A percentile compares a stretch with the other conserved stretches of the same genome.
Evolutionary conservation across 1,140 invertebrate genomes (phyloP).

Genomic region (Tenebrio molitor): DNA sequence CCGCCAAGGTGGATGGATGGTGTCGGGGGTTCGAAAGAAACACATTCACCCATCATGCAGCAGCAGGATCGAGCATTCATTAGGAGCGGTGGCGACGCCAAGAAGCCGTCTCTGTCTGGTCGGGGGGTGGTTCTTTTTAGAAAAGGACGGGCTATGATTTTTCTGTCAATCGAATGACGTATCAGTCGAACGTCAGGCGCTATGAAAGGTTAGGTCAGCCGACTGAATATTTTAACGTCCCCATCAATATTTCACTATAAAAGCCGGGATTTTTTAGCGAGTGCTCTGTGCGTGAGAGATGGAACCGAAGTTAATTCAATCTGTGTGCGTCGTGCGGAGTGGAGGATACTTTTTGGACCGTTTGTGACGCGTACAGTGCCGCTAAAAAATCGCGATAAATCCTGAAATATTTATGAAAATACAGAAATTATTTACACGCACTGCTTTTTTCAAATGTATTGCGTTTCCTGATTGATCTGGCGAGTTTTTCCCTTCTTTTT

Average conservation of each 20-base stretch:
- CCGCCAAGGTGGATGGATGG: too few relatives aligned
- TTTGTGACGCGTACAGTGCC: conserved; percentile 53
- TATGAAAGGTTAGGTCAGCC: conserved; percentile 56
- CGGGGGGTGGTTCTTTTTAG: background rate
- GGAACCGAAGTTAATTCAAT: conserved; percentile 59
- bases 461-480: conserved; percentile 56
- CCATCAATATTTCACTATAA: conserved; percentile 58
- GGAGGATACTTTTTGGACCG: conserved; percentile 54
- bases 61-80: too few relatives aligned
- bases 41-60: too few relatives aligned
- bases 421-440: conserved; percentile 48
- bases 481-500: conserved; percentile 44
- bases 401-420: conserved; percentile 56
- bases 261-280: conserved; percentile 56
- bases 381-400: conserved; percentile 54
- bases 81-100: too few relatives aligned
- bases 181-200: conserved; percentile 43
- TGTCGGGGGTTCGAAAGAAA: too few relatives aligned
- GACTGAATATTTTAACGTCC: conserved; percentile 56
- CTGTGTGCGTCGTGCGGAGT: conserved; percentile 51
- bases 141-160: conserved; percentile 37
- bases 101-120: background rate
- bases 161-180: conserved; percentile 48
- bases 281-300: conserved; percentile 50
- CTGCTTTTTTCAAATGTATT: conserved; percentile 53